Conservation (phyloP, 2,113 vertebrate genomes). For the Oophaga pumilio region DNA sequence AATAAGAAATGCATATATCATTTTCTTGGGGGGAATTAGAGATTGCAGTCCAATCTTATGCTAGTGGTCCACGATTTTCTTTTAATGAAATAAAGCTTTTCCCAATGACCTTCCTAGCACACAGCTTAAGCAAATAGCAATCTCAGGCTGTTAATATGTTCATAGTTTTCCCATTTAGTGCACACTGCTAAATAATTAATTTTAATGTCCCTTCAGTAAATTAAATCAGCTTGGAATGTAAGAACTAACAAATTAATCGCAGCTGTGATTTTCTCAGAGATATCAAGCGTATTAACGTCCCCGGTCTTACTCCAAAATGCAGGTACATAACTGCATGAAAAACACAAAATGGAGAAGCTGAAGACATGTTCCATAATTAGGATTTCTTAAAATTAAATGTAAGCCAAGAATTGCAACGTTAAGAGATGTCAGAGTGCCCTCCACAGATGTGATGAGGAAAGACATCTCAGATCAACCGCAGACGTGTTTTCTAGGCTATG, state of each 20-base stretch:
- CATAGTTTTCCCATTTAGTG: conserved; percentile 50
- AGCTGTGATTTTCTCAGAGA: conserved; percentile 57
- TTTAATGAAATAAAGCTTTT: conserved; percentile 1
- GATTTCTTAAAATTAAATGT: conserved; percentile 52
- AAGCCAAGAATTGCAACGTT: neutral
- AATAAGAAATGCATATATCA: neutral
- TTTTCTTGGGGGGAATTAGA: neutral
- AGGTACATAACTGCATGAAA: conserved; percentile 56
- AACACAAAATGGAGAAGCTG: conserved; percentile 58
- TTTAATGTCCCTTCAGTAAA: conserved; percentile 58
- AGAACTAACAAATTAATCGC: conserved; percentile 58
- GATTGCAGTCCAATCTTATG: conserved; percentile 4
- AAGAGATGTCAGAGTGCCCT: conserved; percentile 42
- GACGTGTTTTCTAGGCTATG: neutral
- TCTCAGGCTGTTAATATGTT: conserved; percentile 52
- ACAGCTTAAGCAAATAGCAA: conserved; percentile 49
- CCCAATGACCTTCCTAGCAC: conserved; percentile 34
- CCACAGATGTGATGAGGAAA: conserved; percentile 27
- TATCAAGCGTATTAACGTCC: conserved; percentile 55
- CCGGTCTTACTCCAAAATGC: conserved; percentile 47
- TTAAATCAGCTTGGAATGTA: conserved; percentile 57
- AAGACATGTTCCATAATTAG: conserved; percentile 58
- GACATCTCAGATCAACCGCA: neutral
- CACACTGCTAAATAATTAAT: conserved; percentile 57
- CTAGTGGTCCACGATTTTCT: neutral